A percentile compares a stretch with the other conserved stretches of the same genome.
phyloP scores from a whole-genome alignment of 2,888 invertebrate genomes.

The Aporophyla nigra region DNA sequence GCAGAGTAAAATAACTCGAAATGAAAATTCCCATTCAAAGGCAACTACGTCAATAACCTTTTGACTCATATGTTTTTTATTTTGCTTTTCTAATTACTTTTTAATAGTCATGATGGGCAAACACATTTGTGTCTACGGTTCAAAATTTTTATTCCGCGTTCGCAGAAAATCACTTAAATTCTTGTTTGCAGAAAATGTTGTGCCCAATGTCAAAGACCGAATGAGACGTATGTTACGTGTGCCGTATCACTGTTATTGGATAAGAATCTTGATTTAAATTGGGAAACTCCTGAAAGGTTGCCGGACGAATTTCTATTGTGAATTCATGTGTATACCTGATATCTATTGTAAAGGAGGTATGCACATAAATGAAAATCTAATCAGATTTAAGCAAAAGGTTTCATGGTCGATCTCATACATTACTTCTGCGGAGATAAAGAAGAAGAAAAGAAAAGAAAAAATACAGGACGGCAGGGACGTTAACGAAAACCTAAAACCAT shows the following conservation, averaged over 20 bases:
- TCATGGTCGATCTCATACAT: not conserved
- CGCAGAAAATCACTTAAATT: not conserved
- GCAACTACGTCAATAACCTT: slow-evolving; percentile 7
- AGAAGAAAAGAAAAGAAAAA: too few relatives aligned
- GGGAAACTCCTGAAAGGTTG: not conserved
- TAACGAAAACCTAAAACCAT: not conserved
- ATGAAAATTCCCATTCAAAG: slow-evolving; percentile 1
- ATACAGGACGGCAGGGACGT: not conserved
- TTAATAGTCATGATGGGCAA: not conserved
- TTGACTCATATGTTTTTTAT: not conserved
- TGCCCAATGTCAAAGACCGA: not conserved
- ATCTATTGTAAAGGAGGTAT: not conserved
- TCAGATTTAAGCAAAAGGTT: not conserved
- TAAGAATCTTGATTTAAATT: not conserved
- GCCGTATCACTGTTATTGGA: not conserved
- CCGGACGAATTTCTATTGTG: not conserved
- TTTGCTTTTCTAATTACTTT: slow-evolving; percentile 8
- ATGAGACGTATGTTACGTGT: not conserved
- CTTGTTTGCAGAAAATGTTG: not conserved
- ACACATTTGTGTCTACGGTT: not conserved
- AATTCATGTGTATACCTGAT: not conserved
- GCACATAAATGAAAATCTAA: not conserved
- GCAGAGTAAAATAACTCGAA: not conserved
- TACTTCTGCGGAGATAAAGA: not conserved
- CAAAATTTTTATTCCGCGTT: not conserved